These are phyloP conservation scores for Leucoma salicis DNA, from an alignment of 2,888 invertebrate species.

Conservation along the genomic window DNA sequence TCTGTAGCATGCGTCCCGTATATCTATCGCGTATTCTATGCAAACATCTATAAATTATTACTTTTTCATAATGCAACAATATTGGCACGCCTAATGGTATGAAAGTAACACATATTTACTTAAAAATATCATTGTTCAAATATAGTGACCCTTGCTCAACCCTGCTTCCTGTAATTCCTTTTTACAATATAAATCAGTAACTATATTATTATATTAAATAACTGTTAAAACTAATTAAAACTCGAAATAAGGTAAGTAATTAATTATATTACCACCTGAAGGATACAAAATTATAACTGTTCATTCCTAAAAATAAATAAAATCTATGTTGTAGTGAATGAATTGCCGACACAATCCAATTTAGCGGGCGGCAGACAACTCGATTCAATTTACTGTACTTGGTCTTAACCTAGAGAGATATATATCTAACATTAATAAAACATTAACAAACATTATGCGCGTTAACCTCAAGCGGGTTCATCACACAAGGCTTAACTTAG, in stretches of 20 bases:
- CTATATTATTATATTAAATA: not conserved
- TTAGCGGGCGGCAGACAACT: conserved; percentile 31
- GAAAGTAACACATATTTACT: too few species aligned
- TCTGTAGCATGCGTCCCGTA: too few species aligned
- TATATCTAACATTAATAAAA: conserved; percentile 59
- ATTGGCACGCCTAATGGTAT: too few species aligned
- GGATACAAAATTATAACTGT: conserved; percentile 2
- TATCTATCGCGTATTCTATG: too few species aligned
- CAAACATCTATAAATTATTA: too few species aligned
- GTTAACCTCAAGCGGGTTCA: conserved; percentile 54
- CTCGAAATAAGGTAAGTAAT: not conserved
- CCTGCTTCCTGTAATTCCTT: too few species aligned
- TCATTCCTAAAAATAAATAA: not conserved
- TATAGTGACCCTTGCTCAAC: too few species aligned
- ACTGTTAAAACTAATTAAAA: not conserved
- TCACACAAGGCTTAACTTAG: conserved; percentile 48
- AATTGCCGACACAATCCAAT: conserved; percentile 28
- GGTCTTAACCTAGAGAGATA: conserved; percentile 74
- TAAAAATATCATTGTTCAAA: too few species aligned
- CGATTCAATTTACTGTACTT: conserved; percentile 44
- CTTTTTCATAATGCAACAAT: too few species aligned
- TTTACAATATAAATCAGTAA: too few species aligned
- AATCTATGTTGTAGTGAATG: conserved; percentile 7
- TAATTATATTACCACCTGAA: not conserved
- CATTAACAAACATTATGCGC: conserved; percentile 47